Base-by-base conservation (phyloP, 2,113 vertebrate genomes). In the Paedocypris sp. region DNA sequence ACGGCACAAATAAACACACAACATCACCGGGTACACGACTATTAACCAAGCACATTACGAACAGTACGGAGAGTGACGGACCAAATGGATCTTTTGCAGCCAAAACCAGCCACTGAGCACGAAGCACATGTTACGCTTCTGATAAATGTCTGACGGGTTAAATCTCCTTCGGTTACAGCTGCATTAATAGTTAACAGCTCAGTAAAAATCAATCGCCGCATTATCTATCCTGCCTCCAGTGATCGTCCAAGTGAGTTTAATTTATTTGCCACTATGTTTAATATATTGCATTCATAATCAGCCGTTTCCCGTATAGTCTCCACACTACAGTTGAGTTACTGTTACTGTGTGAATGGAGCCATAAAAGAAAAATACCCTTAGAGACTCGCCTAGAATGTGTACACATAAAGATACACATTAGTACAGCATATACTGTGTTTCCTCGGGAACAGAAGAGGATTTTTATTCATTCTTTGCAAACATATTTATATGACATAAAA, bases 231-330 rank as follows among this genome's bases (percentile, higher is more conserved):
- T 67, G 71, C 72, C 76, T 73, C 57, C 48, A 62, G 72, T 79
- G 76, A 77, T 73, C 60, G 60, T 12, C 65, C 64, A 75, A 54
- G 71, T 74, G 68, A 61, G 58, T 70, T 79, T 79, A 57, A 57
- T 57, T 42, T 57, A 57, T 57, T 43, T 57, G 45, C 41, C 61
- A 56, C 39, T 26, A 60, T 57, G 42, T 70, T 78, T 81, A 72
- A 82, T 82, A 81, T 79, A 81, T 75, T 66, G 71, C 45, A 38
- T 69, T 73, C 51, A 73, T 80, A 80, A 82, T 80, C 67, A 23
- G 52, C 61, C 49, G 48, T 66, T 77, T 74, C 66, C 73, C n/a
- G 57, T 73, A 52, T 62, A 54, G 68, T 67, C 59, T 67, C 66
- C 62, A 64, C 45, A 64, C 58, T 68, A 70, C 70, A 18, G 63